A percentile compares a stretch with the other conserved stretches of the same genome.
Evolutionary conservation across 2,797 vertebrate species (phyloP).

Genomic region (Varecia variegata): DNA sequence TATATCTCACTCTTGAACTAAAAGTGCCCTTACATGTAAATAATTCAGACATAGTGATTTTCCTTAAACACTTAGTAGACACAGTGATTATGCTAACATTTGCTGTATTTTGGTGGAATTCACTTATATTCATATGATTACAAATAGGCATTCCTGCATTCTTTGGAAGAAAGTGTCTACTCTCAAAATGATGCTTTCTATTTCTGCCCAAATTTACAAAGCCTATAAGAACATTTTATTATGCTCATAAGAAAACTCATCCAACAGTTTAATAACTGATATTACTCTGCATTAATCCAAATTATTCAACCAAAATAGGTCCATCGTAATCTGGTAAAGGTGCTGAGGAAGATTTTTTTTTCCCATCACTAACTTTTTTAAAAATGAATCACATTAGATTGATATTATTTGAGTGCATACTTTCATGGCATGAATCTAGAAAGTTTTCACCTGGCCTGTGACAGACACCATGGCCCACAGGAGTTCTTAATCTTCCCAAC

Average conservation of each 20-base stretch:
- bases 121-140: background rate
- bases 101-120: slow-evolving; percentile 29
- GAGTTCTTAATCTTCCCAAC: background rate
- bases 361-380: background rate
- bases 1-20: slow-evolving; percentile 25
- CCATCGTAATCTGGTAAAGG: background rate
- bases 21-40: background rate
- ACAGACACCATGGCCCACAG: background rate
- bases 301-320: background rate
- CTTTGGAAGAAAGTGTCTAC: slow-evolving; percentile 49
- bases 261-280: background rate
- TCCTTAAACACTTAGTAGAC: background rate
- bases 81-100: slow-evolving; percentile 11
- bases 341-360: background rate
- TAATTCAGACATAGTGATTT: background rate
- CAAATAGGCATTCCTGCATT: background rate
- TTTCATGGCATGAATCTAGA: background rate
- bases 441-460: background rate
- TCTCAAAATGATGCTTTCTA: slow-evolving; percentile 44
- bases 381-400: background rate
- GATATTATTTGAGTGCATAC: background rate
- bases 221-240: slow-evolving; percentile 2
- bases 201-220: slow-evolving; percentile 46
- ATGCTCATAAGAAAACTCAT: background rate
- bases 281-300: background rate